Percentiles rank a stretch among this genome's conserved stretches.
Conservation (phyloP, 2,888 invertebrate species). For the Drosophila atripex region DNA sequence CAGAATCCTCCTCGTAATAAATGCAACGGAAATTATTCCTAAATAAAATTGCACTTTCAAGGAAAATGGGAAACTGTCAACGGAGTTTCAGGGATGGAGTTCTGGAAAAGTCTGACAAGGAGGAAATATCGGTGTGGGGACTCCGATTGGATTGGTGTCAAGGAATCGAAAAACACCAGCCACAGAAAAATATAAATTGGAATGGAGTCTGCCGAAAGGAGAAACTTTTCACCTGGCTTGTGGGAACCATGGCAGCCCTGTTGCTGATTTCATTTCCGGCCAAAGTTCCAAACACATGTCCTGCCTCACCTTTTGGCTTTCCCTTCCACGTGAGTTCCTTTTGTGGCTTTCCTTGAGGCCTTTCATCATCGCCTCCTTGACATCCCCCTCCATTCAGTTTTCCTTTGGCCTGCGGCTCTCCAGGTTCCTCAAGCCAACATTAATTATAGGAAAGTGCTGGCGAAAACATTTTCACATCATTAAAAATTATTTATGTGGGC, state of each 20-base stretch:
- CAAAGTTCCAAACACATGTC: conserved; percentile 26
- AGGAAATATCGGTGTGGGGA: conserved; percentile 10
- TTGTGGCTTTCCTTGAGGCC: conserved; percentile 21
- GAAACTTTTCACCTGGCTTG: conserved; percentile 1
- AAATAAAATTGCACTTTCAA: conserved; percentile 24
- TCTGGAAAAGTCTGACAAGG: background rate
- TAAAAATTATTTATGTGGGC: conserved; percentile 54
- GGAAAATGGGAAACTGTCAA: conserved; percentile 37
- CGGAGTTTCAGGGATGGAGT: conserved; percentile 10
- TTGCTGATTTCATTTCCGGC: conserved; percentile 24
- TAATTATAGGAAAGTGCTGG: conserved; percentile 47
- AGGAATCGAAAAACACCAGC: conserved; percentile 10
- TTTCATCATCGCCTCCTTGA: conserved; percentile 8
- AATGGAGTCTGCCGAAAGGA: background rate
- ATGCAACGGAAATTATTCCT: conserved; percentile 42
- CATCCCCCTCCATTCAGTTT: background rate
- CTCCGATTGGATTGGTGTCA: conserved; percentile 33
- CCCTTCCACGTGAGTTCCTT: conserved; percentile 26
- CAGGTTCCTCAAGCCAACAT: conserved; percentile 23
- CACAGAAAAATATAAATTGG: conserved; percentile 5
- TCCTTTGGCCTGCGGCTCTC: conserved; percentile 3
- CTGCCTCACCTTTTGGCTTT: conserved; percentile 13
- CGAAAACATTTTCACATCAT: conserved; percentile 56
- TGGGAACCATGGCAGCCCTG: background rate
- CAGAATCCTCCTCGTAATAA: conserved; percentile 6